These are phyloP conservation scores for Penaeus indicus DNA, from an alignment of 1,140 invertebrate species.

Conservation along the genomic window DNA sequence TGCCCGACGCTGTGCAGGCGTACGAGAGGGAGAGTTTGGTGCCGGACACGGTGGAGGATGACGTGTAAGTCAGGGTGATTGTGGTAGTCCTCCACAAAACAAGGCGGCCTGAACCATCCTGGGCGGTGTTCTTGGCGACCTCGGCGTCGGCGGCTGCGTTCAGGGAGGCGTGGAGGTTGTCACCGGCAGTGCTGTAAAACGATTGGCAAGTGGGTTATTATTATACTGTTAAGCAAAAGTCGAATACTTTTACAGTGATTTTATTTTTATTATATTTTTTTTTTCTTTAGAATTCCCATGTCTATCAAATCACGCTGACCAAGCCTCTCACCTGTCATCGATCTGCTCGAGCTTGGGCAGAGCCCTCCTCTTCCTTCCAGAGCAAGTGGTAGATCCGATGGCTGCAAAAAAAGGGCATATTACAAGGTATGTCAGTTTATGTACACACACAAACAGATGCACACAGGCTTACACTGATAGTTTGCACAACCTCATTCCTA, in stretches of 20 bases:
- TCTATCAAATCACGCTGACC: not conserved
- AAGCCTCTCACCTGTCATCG: not conserved
- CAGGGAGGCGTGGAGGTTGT: not conserved
- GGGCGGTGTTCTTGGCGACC: not conserved
- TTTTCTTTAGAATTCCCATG: no score
- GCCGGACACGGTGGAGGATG: slow-evolving; percentile 16
- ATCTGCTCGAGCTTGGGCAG: not conserved
- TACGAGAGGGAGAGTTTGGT: slow-evolving; percentile 1
- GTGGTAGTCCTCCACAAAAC: not conserved
- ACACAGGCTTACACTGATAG: no score
- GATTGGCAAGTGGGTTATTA: no score
- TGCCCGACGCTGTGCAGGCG: not conserved
- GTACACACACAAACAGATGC: no score
- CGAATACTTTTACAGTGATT: no score
- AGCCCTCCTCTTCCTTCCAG: not conserved
- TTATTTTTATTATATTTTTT: no score
- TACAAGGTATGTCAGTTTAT: no score
- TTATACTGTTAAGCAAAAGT: no score
- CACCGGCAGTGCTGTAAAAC: not conserved
- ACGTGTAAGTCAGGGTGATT: not conserved
- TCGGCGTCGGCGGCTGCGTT: not conserved
- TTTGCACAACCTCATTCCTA: no score
- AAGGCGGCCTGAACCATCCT: not conserved
- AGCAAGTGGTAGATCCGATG: not conserved
- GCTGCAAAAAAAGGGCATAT: not conserved